Percentiles rank a stretch among this genome's conserved stretches.
Evolutionary conservation across 1,140 invertebrate genomes (phyloP).

Genomic region (Drosophila subobscura): DNA sequence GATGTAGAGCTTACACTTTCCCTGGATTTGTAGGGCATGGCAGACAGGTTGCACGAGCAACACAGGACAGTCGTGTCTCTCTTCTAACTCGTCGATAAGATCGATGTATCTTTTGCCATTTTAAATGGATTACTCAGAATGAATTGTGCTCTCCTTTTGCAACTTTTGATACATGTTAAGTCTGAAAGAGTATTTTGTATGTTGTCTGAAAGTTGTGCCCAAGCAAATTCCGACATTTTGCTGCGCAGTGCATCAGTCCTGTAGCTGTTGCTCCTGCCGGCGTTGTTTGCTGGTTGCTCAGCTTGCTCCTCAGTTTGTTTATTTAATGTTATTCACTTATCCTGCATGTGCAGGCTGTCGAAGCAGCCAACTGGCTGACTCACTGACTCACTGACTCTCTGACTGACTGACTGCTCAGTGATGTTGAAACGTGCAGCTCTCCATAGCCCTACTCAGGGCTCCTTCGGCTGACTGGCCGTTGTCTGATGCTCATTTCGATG

Average conservation of each 20-base stretch:
- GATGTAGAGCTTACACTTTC: not conserved
- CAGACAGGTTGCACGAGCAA: too few species aligned
- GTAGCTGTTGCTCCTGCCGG: constrained; percentile 22
- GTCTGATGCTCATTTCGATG: constrained; percentile 24
- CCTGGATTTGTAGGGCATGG: too few species aligned
- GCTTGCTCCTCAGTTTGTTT: constrained; percentile 64
- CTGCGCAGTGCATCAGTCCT: constrained; percentile 45
- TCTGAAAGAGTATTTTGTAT: not conserved
- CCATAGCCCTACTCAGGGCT: not conserved
- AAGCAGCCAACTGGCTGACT: not conserved
- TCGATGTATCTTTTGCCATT: too few species aligned
- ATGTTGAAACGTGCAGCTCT: constrained; percentile 26
- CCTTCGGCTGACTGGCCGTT: constrained; percentile 11
- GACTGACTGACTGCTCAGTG: constrained; percentile 20
- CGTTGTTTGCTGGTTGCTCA: constrained; percentile 37
- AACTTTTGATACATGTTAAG: too few species aligned
- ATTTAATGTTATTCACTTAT: constrained; percentile 75
- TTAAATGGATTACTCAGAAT: too few species aligned
- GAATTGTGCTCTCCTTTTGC: too few species aligned
- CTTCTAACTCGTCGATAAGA: too few species aligned
- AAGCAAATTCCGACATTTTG: constrained; percentile 19
- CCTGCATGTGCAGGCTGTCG: constrained; percentile 61
- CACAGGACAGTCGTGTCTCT: too few species aligned
- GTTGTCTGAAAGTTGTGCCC: not conserved
- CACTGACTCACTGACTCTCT: constrained; percentile 11